Base-by-base conservation (phyloP, 2,888 invertebrate genomes). In the Drosophila merina region DNA sequence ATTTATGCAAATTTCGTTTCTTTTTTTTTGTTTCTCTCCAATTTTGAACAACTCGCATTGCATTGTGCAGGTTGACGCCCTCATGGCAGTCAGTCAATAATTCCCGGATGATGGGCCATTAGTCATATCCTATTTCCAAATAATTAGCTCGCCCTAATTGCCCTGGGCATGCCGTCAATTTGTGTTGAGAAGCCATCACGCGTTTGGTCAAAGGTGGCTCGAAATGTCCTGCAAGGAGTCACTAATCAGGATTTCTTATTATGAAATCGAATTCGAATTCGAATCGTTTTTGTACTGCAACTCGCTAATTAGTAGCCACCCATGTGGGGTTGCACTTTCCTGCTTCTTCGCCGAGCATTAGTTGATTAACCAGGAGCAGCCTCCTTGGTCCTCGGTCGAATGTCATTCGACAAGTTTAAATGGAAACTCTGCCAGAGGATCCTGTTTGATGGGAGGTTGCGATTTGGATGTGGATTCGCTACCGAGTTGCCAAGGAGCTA, bases 51-150 rank as follows among this genome's bases (percentile, higher is more conserved):
- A 25, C 33, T 8, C 28, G 50, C 49, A 38, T 47, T 55, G 52
- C 50, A 31, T 33, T 31, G 33, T 33, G 20, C 20, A 20, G 20
- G 20, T 20, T 6, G 20, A 0, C 9, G 36, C 1, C 40, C 28
- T 36, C 50, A 44, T 55, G 20, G 42, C 28, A 12, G 50, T 66
- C 58, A 12, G 50, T 66, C 58, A 42, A 54, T 58, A 58, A 58
- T 45, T 54, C 55, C 36, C 47, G 26, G 57, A 50, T 52, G 51
- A 45, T 33, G 36, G 44, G 4, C 25, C 57, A 71, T 77, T 49
- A 57, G 57, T 71, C 55, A 62, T 48, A 64, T 45, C 54, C 45
- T 8, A 64, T 71, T 71, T 62, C 51, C 40, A 57, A 60, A 50
- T 68, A 68, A 80, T 75, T 71, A 58, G 9, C 54, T 54, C 30